A percentile compares a stretch with the other conserved stretches of the same genome.
phyloP scores from a whole-genome alignment of 2,888 invertebrate genomes.

The Agelastica alni region DNA sequence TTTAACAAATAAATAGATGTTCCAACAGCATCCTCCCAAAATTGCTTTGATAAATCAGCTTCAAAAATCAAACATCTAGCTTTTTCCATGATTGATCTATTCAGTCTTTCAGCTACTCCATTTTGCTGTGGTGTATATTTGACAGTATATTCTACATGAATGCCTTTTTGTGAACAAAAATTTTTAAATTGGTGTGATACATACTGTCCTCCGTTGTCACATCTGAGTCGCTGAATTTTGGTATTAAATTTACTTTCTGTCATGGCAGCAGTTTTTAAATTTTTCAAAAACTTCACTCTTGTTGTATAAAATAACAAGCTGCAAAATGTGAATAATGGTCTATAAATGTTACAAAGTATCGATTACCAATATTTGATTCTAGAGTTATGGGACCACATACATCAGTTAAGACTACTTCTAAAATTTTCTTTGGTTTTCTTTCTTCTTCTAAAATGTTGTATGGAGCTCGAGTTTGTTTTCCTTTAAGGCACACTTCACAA shows the following conservation, averaged over 20 bases:
- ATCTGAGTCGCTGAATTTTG: no score
- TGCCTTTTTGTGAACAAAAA: slow-evolving; percentile 31
- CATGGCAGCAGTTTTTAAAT: no score
- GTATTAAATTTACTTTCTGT: no score
- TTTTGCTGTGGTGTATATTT: slow-evolving; percentile 28
- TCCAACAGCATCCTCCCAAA: neutral
- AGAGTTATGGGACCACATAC: no score
- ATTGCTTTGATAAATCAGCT: no score
- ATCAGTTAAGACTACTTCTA: neutral
- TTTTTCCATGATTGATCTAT: slow-evolving; percentile 27
- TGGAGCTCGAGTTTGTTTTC: neutral
- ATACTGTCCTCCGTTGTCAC: slow-evolving; percentile 31
- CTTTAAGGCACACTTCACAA: neutral
- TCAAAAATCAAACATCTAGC: slow-evolving; percentile 31
- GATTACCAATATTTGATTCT: no score
- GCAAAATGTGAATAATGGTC: no score
- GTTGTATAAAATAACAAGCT: no score
- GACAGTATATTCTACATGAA: slow-evolving; percentile 25
- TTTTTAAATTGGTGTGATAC: slow-evolving; percentile 18
- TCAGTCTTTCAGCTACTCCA: slow-evolving; percentile 29
- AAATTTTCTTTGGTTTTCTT: neutral
- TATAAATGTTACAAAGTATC: no score
- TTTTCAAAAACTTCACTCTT: no score
- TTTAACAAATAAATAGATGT: neutral
- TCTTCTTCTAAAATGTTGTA: neutral